Evolutionary conservation across 2,888 invertebrate genomes (phyloP), one percentile per base, ranked within the genome.

Genomic region (Xanthia icteritia): DNA sequence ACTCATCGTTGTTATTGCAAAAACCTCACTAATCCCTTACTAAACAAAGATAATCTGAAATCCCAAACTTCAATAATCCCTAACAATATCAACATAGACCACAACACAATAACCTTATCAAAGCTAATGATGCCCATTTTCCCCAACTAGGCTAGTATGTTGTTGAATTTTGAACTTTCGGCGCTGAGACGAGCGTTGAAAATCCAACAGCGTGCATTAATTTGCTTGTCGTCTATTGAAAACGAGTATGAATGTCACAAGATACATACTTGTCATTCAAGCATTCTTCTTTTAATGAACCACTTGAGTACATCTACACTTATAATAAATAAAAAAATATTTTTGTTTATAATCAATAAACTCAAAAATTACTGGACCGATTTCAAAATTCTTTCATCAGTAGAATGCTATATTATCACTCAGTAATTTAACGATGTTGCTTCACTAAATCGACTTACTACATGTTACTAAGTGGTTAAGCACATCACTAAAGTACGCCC

Each of bases 81-180:
- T 66, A 31, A 8, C 20, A 66, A 48, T 23, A 48, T 48, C 64
- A 36, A 71, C 64, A 64, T n/a, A 71, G 36, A 45, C 70, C 31
- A 31, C 48, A 39, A 63, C n/a, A n/a, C 39, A 51, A 51, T 20
- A 39, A 51, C 36, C 13, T 73, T 45, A 71, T 48, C 31, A 27
- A 48, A 39, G 73, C 4, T 17, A 54, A 5, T 42, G 20, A 17
- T 15, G n/a, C 5, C 64, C n/a, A 5, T 51, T 20, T 51, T 51
- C 20, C 15, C 17, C 5, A 48, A 54, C 51, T 8, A 51, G 51
- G 27, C 58, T 27, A 31, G 60, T 31, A 15, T 17, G 31, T 17
- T 60, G 8, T 31, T 60, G 17, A 17, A 60, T 31, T 60, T 60
- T 60, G 8, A 17, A 60, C 58, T 56, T 56, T 56, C n/a, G 56